These are phyloP conservation scores for Microctonus brassicae DNA, from an alignment of 2,888 invertebrate genomes.

Conservation along the genomic window DNA sequence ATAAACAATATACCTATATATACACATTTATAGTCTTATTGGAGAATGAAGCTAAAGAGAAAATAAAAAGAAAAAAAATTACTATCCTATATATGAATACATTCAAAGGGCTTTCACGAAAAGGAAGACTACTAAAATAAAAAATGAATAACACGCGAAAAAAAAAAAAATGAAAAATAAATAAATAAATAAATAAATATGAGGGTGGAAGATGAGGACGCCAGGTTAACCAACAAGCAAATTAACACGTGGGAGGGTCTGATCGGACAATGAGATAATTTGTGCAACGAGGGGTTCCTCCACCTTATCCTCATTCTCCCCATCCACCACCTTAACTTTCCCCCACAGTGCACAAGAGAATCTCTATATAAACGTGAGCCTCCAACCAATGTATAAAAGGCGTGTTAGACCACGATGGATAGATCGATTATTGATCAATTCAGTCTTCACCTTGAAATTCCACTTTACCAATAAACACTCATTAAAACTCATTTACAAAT, in stretches of 20 bases:
- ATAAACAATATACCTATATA: not conserved
- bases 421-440: conserved; percentile 51
- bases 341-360: conserved; percentile 40
- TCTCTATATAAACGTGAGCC: not conserved
- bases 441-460: not conserved
- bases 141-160: not conserved
- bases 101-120: conserved; percentile 46
- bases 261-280: conserved; percentile 67
- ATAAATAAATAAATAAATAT: not conserved
- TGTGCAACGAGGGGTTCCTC: conserved; percentile 47
- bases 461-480: conserved; percentile 3
- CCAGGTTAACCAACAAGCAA: conserved; percentile 67
- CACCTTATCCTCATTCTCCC: conserved; percentile 21
- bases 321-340: conserved; percentile 30
- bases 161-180: too few relatives aligned
- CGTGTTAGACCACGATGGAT: conserved; percentile 53
- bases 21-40: not conserved
- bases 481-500: not conserved
- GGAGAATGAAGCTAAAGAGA: conserved; percentile 27
- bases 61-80: conserved; percentile 34
- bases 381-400: conserved; percentile 51
- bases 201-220: conserved; percentile 43
- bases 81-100: conserved; percentile 6
- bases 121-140: conserved; percentile 35
- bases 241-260: conserved; percentile 69